These are phyloP conservation scores for Callinectes sapidus DNA, from an alignment of 2,888 invertebrate species.

Conservation along the genomic window DNA sequence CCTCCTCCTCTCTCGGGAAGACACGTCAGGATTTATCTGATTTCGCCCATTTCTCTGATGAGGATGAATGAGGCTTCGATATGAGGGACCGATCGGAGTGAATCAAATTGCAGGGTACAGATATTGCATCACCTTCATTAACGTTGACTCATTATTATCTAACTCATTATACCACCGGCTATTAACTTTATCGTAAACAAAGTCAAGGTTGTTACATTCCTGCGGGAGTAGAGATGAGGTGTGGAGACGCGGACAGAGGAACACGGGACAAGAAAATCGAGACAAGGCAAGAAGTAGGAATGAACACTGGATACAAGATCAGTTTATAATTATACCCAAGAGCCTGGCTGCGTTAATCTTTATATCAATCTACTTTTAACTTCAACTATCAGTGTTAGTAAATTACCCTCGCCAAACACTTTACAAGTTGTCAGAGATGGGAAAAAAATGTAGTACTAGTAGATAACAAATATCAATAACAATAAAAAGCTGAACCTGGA, in stretches of 20 bases:
- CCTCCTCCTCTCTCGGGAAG: not conserved
- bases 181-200: constrained; percentile 18
- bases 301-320: not conserved
- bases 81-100: constrained; percentile 14
- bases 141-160: constrained; percentile 9
- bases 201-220: not conserved
- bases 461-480: not conserved
- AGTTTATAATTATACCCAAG: not conserved
- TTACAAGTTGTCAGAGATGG: not conserved
- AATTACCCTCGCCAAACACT: not conserved
- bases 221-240: not conserved
- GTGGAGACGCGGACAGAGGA: not conserved
- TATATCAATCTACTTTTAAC: not conserved
- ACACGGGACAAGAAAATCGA: not conserved
- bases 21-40: constrained; percentile 3
- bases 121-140: not conserved
- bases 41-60: constrained; percentile 31
- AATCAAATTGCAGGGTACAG: constrained; percentile 7
- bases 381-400: not conserved
- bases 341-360: not conserved
- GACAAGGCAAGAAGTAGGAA: not conserved
- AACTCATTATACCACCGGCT: not conserved
- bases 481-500: not conserved
- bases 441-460: not conserved
- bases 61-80: not conserved